Evolutionary conservation across 2,888 invertebrate species (phyloP).

Genomic region (Drosophila koepferae): DNA sequence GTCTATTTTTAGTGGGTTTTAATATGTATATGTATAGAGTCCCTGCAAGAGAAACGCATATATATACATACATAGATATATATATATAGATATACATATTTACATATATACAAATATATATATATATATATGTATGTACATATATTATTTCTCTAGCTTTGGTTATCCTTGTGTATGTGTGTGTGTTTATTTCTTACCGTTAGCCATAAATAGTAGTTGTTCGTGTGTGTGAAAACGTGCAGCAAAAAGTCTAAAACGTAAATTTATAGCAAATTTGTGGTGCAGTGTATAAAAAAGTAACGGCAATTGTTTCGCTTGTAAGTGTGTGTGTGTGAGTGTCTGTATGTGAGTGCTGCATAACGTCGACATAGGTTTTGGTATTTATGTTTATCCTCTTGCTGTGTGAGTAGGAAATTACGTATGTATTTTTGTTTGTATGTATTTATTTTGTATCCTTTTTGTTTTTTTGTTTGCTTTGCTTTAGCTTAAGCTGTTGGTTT

Average conservation of each 20-base stretch:
- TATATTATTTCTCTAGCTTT: constrained; percentile 6
- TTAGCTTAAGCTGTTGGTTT: constrained; percentile 28
- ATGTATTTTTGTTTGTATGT: constrained; percentile 37
- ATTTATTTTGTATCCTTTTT: constrained; percentile 16
- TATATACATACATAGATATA: not conserved
- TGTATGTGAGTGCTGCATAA: constrained; percentile 29
- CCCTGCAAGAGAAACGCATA: constrained; percentile 28
- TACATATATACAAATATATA: not conserved
- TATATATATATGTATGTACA: too few relatives aligned
- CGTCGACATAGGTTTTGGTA: constrained; percentile 35
- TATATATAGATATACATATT: not conserved
- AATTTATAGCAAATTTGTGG: constrained; percentile 45
- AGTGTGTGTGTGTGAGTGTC: constrained; percentile 14
- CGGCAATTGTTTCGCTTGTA: constrained; percentile 39
- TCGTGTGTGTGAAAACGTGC: constrained; percentile 70
- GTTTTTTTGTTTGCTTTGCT: constrained; percentile 8
- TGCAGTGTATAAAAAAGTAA: constrained; percentile 64
- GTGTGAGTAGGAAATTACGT: constrained; percentile 67
- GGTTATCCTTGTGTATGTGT: constrained; percentile 24
- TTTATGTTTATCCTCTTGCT: constrained; percentile 30
- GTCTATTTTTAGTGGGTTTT: constrained; percentile 25
- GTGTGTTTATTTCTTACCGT: constrained; percentile 47
- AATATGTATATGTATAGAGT: constrained; percentile 39
- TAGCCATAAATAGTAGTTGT: constrained; percentile 63
- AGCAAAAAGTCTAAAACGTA: constrained; percentile 64